Percentiles rank a stretch among this genome's conserved stretches.
Conservation (phyloP, 35 echinoderm and acorn worm genomes). For the Eucidaris tribuloides region DNA sequence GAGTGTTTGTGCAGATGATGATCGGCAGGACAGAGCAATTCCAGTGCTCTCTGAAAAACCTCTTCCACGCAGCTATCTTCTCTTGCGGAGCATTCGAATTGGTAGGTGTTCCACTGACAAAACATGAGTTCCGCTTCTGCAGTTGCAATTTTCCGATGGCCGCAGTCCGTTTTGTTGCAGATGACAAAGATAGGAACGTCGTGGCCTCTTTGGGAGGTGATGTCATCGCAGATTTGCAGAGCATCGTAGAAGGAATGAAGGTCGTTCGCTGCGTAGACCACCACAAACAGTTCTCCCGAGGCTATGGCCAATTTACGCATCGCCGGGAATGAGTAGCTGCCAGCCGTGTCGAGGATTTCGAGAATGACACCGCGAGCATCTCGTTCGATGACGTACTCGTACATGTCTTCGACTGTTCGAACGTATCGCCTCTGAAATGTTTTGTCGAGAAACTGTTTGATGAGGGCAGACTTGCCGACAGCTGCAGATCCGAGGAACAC, state of each 20-base stretch:
- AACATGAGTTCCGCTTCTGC: constrained; percentile 20
- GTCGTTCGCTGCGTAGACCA: constrained; percentile 25
- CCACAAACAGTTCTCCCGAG: constrained; percentile 7
- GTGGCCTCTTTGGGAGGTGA: background rate
- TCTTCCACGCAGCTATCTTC: background rate
- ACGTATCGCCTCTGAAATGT: background rate
- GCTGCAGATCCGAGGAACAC: background rate
- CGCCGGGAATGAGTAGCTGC: constrained; percentile 14
- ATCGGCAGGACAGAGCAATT: background rate
- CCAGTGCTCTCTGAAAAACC: background rate
- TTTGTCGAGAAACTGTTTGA: background rate
- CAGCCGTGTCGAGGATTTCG: constrained; percentile 21
- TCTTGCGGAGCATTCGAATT: background rate
- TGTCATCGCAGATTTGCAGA: constrained; percentile 6
- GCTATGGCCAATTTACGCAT: constrained; percentile 1
- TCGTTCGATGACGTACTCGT: background rate
- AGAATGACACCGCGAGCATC: background rate
- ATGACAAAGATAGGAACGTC: constrained; percentile 18
- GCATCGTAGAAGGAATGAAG: background rate
- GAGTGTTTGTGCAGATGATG: background rate
- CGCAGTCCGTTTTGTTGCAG: constrained; percentile 10
- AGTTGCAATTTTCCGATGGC: background rate
- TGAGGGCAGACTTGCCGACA: constrained; percentile 27
- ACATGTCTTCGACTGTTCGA: constrained; percentile 26
- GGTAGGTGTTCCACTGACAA: background rate